Percentiles rank a stretch among this genome's conserved stretches.
Conservation (phyloP, 2,888 invertebrate species). For the Diloba caeruleocephala region DNA sequence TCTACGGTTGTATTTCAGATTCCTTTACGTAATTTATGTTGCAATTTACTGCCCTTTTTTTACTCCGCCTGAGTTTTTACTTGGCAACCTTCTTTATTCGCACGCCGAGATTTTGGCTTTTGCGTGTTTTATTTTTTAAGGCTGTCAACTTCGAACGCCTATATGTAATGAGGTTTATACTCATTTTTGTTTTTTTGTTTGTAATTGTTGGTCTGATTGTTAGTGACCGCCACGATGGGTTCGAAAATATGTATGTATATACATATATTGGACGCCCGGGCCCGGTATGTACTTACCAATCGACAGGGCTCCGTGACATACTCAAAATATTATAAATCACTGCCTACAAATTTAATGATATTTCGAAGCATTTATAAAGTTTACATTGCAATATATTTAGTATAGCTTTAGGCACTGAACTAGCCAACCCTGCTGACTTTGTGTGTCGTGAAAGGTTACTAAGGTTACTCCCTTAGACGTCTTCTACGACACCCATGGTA, state of each 20-base stretch:
- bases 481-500: too few species aligned
- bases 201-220: not conserved
- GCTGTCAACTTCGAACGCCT: conserved; percentile 30
- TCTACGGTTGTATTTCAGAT: conserved; percentile 72
- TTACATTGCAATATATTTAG: too few species aligned
- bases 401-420: too few species aligned
- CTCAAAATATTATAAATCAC: too few species aligned
- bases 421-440: too few species aligned
- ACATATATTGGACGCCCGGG: not conserved
- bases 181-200: conserved; percentile 11
- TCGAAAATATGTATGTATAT: conserved; percentile 2
- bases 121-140: conserved; percentile 42
- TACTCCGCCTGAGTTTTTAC: conserved; percentile 51
- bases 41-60: conserved; percentile 74
- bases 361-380: too few species aligned
- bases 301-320: too few species aligned
- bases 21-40: conserved; percentile 78
- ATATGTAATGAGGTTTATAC: conserved; percentile 16
- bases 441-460: too few species aligned
- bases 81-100: conserved; percentile 46
- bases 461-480: too few species aligned
- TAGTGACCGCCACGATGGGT: too few species aligned
- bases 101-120: conserved; percentile 39
- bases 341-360: too few species aligned
- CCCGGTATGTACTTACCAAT: too few species aligned